Percentiles rank a stretch among this genome's conserved stretches.
These are phyloP conservation scores for Microcaecilia unicolor DNA, from an alignment of 2,797 vertebrate genomes.

Conservation along the genomic window DNA sequence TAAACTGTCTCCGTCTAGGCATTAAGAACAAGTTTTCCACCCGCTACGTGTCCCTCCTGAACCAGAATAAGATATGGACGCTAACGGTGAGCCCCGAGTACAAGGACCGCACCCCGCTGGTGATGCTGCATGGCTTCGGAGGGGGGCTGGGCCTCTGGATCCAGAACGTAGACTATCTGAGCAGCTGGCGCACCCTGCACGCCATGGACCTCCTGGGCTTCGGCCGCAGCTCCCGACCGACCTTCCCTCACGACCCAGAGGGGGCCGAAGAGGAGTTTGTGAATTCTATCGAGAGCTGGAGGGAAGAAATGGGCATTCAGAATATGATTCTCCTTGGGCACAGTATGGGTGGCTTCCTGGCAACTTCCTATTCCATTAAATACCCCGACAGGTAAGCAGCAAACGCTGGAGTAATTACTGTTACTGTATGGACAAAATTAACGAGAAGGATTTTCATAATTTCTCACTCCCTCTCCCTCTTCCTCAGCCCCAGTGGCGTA, in stretches of 20 bases:
- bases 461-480: too few relatives aligned
- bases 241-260: conserved; percentile 61
- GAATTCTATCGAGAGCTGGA: conserved; percentile 62
- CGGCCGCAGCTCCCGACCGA: conserved; percentile 76
- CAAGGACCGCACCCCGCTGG: conserved; percentile 60
- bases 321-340: conserved; percentile 76
- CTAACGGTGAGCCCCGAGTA: conserved; percentile 58
- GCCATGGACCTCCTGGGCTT: conserved; percentile 85
- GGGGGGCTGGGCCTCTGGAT: conserved; percentile 85
- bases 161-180: conserved; percentile 71
- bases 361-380: conserved; percentile 71
- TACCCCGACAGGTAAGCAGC: conserved; percentile 68
- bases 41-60: conserved; percentile 73
- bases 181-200: conserved; percentile 52
- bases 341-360: conserved; percentile 72
- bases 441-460: too few relatives aligned
- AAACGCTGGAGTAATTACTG: too few relatives aligned
- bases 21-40: conserved; percentile 76
- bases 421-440: too few relatives aligned
- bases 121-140: conserved; percentile 87
- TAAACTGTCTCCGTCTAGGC: conserved; percentile 41
- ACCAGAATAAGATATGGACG: conserved; percentile 79
- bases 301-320: conserved; percentile 62
- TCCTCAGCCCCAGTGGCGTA: too few relatives aligned
- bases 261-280: conserved; percentile 70